Percentiles rank a stretch among this genome's conserved stretches.
Evolutionary conservation across 2,888 invertebrate genomes (phyloP).

Genomic region (Listrodromus nycthemerus): DNA sequence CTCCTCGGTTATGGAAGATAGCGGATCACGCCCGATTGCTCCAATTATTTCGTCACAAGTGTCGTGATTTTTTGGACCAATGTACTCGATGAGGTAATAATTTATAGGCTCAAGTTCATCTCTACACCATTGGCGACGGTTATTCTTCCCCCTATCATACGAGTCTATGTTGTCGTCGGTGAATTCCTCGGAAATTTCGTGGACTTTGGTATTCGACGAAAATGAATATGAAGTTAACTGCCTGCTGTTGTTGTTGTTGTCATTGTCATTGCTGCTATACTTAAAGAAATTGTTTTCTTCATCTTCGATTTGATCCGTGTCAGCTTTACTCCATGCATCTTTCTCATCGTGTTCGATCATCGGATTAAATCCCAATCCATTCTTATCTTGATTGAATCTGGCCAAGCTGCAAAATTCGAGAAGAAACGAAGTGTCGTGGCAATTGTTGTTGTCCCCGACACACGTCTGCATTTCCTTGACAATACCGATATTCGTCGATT

Average conservation of each 20-base stretch:
- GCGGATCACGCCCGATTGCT: slow-evolving; percentile 22
- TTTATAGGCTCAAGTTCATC: neutral
- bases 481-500: slow-evolving; percentile 69
- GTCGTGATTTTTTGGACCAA: neutral
- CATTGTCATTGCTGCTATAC: neutral
- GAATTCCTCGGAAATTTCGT: slow-evolving; percentile 71
- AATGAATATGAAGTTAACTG: neutral
- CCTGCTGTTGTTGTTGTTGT: neutral
- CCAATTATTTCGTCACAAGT: neutral
- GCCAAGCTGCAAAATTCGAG: slow-evolving; percentile 32
- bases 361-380: slow-evolving; percentile 31
- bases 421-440: slow-evolving; percentile 1
- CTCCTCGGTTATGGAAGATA: slow-evolving; percentile 54
- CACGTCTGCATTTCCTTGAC: slow-evolving; percentile 53
- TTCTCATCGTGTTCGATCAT: slow-evolving; percentile 19
- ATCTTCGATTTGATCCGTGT: neutral
- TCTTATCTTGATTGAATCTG: slow-evolving; percentile 1
- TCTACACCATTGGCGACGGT: neutral
- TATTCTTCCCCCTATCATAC: slow-evolving; percentile 73
- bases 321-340: neutral
- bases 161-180: slow-evolving; percentile 76
- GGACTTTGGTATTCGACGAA: slow-evolving; percentile 26
- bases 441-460: slow-evolving; percentile 9
- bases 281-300: neutral
- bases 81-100: slow-evolving; percentile 60